These are phyloP conservation scores for Lasioglossum villosulum DNA, from an alignment of 2,888 invertebrate species.

Conservation along the genomic window DNA sequence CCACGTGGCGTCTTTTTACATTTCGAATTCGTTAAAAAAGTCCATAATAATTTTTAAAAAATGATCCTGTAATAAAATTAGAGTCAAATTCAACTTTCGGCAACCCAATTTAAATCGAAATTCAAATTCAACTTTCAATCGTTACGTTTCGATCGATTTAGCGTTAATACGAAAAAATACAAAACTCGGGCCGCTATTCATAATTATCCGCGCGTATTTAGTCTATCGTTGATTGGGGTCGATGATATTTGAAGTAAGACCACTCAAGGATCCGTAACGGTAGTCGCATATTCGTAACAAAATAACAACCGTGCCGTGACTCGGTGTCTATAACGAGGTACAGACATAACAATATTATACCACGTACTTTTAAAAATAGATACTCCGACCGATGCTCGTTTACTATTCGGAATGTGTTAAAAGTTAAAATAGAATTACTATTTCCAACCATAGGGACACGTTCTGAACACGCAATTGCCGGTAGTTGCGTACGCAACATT, in stretches of 20 bases:
- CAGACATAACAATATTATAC: conserved; percentile 18
- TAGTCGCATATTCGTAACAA: not conserved
- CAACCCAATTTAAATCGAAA: too few species aligned
- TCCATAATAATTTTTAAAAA: too few species aligned
- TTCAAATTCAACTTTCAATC: too few species aligned
- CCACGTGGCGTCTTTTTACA: not conserved
- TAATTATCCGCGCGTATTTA: too few species aligned
- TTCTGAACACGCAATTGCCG: not conserved
- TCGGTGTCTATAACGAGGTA: conserved; percentile 20
- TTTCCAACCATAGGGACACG: not conserved
- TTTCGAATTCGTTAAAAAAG: too few species aligned
- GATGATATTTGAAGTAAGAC: not conserved
- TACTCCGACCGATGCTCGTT: not conserved
- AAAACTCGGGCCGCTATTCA: too few species aligned
- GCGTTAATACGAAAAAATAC: too few species aligned
- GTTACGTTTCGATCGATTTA: too few species aligned
- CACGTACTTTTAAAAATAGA: conserved; percentile 1
- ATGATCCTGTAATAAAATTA: too few species aligned
- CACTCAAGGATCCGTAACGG: not conserved
- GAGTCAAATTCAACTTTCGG: too few species aligned
- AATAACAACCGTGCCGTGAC: conserved; percentile 6
- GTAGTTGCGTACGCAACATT: not conserved
- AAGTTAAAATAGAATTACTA: conserved; percentile 4
- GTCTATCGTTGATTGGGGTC: not conserved
- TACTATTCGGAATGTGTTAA: not conserved